Base-by-base conservation (phyloP, 2,888 invertebrate genomes). In the Fragum whitleyi region DNA sequence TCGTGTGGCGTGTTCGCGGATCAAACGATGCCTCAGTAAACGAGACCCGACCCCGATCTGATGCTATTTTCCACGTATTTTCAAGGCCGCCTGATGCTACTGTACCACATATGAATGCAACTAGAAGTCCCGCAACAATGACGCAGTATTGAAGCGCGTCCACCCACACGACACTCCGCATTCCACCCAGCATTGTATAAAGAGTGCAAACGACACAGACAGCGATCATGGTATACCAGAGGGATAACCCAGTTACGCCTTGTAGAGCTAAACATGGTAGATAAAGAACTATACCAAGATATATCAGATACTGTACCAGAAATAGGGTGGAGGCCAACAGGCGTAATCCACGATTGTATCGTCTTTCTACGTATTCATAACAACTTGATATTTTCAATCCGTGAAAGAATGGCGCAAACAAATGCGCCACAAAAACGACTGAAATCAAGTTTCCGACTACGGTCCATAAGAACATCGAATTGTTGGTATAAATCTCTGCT, bases 201-300 rank as follows among this genome's bases (percentile, higher is more conserved):
- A 98, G 97, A 87, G 97, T 97, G 94, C 97, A 97, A 21, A 97
- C 97, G 53, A 96, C 94, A 93, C 97, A 97, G 1, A 97, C 96
- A 32, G 96, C 95, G 0, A 96, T 96, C 23, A 97, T 96, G 47
- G 97, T 96, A 86, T 96, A 94, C 94, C 97, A 97, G 36, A 97
- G 95, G 89, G 96, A 96, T 79, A 97, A 95, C 51, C 97, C 97
- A 69, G 97, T 97, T 59, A 97, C 97, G 97, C 95, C 85, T 96
- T 95, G 89, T 3, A 77, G 32, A 0, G 73, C 76, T 62, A 78
- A 29, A 16, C 71, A 77, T 19, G 77, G 77, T 0, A 59, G 75
- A 29, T 81, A 78, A 19, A 78, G 62, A 11, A 73, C 75, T n/a
- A 81, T 69, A 19, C 73, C 73, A 42, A 74, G 39, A 47, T 67